Base-by-base conservation (phyloP, 2,113 vertebrate species). In the Cottus gobio region DNA sequence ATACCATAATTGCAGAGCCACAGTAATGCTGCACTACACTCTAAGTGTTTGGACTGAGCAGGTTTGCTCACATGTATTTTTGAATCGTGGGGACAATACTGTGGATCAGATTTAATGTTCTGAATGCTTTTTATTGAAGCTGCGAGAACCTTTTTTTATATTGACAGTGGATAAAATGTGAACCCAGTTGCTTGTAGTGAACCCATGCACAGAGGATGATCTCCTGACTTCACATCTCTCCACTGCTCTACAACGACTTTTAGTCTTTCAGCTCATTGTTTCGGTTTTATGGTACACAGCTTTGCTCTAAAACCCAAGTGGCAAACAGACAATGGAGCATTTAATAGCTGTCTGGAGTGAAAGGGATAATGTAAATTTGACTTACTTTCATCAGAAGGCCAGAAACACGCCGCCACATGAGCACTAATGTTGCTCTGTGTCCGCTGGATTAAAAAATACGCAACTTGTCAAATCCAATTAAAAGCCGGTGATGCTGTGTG, bases 81-180 rank as follows among this genome's bases (percentile, higher is more conserved):
- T 62, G 8, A 34, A 79, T 20, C 63, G 36, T 75, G 6, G 22
- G 42, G 34, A 44, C 26, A 52, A 50, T 34, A 18, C 48, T 42
- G 18, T n/a, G 31, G 69, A 58, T 70, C 24, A 61, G 24, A 62
- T 71, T 62, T 67, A 60, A 44, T 36, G 62, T 71, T 82, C 71
- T 80, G 72, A 66, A 84, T 75, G 37, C 31, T 75, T 79, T 69
- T 78, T 57, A 70, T 79, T 77, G 36, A 37, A 65, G 60, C 31
- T 24, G 44, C 50, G 44, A 10, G 20, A 58, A 39, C 71, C 10
- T 1, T 34, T 36, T 34, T 36, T 52, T 16, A 62, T 28, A 37
- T 16, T 37, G 54, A 26, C 22, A 76, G 26, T 54, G 11, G 5
- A 54, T 70, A 65, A 67, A 22, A 74, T 15, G 8, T 48, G n/a